A percentile compares a stretch with the other conserved stretches of the same genome.
Conservation (phyloP, 2,888 invertebrate genomes). For the Drosophila paranaensis region DNA sequence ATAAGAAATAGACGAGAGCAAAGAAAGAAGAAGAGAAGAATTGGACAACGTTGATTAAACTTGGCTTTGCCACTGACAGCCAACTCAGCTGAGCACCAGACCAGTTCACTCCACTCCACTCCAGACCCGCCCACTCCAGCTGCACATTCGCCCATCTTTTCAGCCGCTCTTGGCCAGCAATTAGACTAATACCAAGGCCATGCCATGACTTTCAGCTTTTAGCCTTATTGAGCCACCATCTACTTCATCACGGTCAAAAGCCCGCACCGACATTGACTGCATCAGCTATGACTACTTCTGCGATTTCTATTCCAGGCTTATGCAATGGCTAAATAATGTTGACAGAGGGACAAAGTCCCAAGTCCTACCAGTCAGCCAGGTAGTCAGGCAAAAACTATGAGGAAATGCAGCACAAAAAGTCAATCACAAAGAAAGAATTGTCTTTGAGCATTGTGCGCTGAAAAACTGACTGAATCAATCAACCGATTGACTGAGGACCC, state of each 20-base stretch:
- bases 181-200: constrained; percentile 73
- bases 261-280: constrained; percentile 6
- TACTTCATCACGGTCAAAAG: constrained; percentile 52
- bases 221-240: constrained; percentile 60
- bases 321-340: constrained; percentile 42
- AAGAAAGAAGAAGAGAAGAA: constrained; percentile 28
- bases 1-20: constrained; percentile 14
- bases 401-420: background rate
- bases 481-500: background rate
- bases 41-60: constrained; percentile 70
- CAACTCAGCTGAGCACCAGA: constrained; percentile 12
- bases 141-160: constrained; percentile 40
- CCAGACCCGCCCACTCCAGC: constrained; percentile 5
- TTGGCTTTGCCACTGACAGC: constrained; percentile 64
- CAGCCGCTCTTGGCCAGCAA: constrained; percentile 47
- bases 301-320: constrained; percentile 40
- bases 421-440: background rate
- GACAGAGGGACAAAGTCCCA: background rate
- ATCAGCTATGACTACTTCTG: constrained; percentile 21
- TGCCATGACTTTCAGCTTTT: constrained; percentile 57
- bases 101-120: constrained; percentile 6
- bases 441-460: background rate
- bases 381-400: background rate
- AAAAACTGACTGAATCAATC: constrained; percentile 1
- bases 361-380: background rate